Percentiles rank a stretch among this genome's conserved stretches.
These are phyloP conservation scores for Recurvirostra avosetta DNA, from an alignment of 2,113 vertebrate species.

Conservation along the genomic window DNA sequence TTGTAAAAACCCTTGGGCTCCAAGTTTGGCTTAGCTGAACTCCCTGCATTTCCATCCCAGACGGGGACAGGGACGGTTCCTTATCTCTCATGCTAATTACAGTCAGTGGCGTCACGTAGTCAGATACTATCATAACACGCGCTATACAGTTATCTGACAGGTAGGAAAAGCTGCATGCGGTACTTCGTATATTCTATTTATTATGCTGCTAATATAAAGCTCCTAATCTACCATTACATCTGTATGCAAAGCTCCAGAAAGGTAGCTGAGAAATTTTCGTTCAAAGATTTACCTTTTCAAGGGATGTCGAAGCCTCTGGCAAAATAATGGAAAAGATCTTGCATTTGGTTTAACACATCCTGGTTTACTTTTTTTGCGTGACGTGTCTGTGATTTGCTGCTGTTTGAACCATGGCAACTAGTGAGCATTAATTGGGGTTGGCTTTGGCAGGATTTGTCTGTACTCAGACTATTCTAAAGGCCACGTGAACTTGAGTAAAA, in stretches of 20 bases:
- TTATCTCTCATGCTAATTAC: neutral
- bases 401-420: neutral
- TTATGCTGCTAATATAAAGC: neutral
- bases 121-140: rapidly evolving
- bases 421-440: neutral
- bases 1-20: neutral
- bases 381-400: neutral
- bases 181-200: neutral
- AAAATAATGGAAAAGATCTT: neutral
- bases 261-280: neutral
- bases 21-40: neutral
- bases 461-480: neutral
- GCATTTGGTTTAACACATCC: neutral
- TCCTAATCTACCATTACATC: neutral
- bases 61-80: neutral
- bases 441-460: neutral
- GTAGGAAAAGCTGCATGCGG: rapidly evolving
- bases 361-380: neutral
- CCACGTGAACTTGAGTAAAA: neutral
- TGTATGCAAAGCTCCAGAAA: neutral
- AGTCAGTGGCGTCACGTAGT: neutral
- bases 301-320: neutral
- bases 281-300: neutral
- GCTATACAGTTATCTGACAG: neutral
- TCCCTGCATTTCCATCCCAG: rapidly evolving